Evolutionary conservation across 1,140 invertebrate genomes (phyloP), one percentile per base, ranked within the genome.

Genomic region (Stegodyphus dumicola): DNA sequence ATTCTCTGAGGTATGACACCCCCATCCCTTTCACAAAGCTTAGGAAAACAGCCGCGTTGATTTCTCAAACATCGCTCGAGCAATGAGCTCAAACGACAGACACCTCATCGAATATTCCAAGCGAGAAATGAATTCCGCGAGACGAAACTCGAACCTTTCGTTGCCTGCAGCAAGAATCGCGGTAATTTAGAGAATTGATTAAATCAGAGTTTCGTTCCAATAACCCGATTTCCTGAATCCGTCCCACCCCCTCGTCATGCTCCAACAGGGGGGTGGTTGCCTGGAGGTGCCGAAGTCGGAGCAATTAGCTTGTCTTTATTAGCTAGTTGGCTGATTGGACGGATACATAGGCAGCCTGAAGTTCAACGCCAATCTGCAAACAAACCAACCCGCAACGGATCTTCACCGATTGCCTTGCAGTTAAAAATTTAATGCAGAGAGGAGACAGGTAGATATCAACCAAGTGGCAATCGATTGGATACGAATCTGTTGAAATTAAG

Each of bases 281-380:
- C 33, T 7, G 13, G 15, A 64, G 60, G 48, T 52, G 64, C 10
- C 33, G 76, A 77, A 77, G 76, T 77, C 60, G 64, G 76, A 66
- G 67, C 77, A 79, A 79, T 79, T 79, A 79, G 77, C 52, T 69
- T 33, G 60, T 64, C 77, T 79, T 79, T 79, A 79, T 79, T 79
- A 79, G 48, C 60, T 70, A 69, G 77, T 79, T 66, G 54, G 77
- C 77, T 70, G 76, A 77, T 77, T 77, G 77, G 77, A 18, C 13
- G 69, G 67, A 33, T 33, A 33, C 33, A 33, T 33, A 33, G 33
- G 15, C 56, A 33, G 60, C 17, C 74, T 76, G 49, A 15, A 52
- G 70, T 73, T 73, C 70, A 51, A 73, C 70, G 53, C 15, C 15
- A 52, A 9, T 73, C 70, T 53, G 49, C 70, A 73, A 73, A 73